Percentiles rank a stretch among this genome's conserved stretches.
These are phyloP conservation scores for Thymelicus lineola DNA, from an alignment of 2,888 invertebrate genomes.

Conservation along the genomic window DNA sequence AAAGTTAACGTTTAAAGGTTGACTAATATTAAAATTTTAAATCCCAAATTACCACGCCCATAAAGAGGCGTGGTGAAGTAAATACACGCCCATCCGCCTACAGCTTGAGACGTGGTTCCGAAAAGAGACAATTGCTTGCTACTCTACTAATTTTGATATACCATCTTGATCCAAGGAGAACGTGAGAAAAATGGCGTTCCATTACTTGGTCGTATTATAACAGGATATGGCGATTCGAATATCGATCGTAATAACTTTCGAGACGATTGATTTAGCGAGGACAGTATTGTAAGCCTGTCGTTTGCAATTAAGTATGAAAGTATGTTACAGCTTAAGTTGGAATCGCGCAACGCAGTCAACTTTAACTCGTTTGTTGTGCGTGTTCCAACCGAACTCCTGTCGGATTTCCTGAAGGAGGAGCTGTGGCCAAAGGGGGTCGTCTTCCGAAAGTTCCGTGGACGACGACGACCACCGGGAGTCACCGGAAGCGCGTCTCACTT, in stretches of 20 bases:
- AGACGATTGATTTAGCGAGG: constrained; percentile 75
- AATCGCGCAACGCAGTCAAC: too few relatives aligned
- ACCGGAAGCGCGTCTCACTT: too few relatives aligned
- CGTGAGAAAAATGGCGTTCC: constrained; percentile 48
- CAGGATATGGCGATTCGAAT: constrained; percentile 67
- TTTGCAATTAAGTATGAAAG: background rate
- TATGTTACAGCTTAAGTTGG: too few relatives aligned
- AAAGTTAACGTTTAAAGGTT: constrained; percentile 9
- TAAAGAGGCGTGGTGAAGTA: constrained; percentile 61
- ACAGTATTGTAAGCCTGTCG: constrained; percentile 10
- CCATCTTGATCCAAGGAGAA: constrained; percentile 45
- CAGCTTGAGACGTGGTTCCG: constrained; percentile 53
- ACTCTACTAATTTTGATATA: constrained; percentile 61
- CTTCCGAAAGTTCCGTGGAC: too few relatives aligned
- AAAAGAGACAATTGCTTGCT: constrained; percentile 67
- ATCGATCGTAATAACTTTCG: constrained; percentile 79
- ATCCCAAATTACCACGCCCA: constrained; percentile 63
- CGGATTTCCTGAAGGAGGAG: too few relatives aligned
- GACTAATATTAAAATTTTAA: constrained; percentile 34
- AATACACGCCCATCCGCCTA: constrained; percentile 74
- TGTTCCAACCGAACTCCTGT: too few relatives aligned
- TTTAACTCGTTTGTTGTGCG: too few relatives aligned
- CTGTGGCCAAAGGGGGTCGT: too few relatives aligned
- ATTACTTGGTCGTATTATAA: constrained; percentile 54
- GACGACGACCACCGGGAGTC: too few relatives aligned